Evolutionary conservation across 2,888 invertebrate genomes (phyloP).

Genomic region (Oxyscelio sp.): DNA sequence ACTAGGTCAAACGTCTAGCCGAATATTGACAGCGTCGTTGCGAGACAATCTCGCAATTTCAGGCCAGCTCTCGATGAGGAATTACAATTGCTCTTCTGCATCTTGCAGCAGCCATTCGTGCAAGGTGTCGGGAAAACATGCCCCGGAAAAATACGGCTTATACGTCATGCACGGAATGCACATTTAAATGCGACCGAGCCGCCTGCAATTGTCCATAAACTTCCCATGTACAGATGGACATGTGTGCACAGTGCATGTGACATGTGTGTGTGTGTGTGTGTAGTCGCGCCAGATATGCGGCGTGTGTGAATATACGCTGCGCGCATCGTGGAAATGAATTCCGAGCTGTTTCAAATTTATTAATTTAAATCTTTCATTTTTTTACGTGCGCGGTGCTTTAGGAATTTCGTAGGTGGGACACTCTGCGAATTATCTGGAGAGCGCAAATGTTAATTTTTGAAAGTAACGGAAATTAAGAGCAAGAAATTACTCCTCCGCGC

Average conservation of each 20-base stretch:
- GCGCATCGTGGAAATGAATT: not conserved
- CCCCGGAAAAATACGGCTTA: slow-evolving; percentile 8
- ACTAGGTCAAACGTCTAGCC: slow-evolving; percentile 55
- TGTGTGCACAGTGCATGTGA: not conserved
- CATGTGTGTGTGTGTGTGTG: not conserved
- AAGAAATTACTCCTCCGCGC: too few species aligned
- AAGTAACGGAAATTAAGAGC: too few species aligned
- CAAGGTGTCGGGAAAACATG: slow-evolving; percentile 25
- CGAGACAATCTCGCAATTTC: slow-evolving; percentile 35
- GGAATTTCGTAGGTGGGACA: too few species aligned
- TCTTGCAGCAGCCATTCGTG: slow-evolving; percentile 19
- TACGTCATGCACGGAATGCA: slow-evolving; percentile 33
- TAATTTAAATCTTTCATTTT: not conserved
- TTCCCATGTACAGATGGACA: not conserved
- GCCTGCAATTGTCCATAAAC: not conserved
- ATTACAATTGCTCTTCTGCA: slow-evolving; percentile 44
- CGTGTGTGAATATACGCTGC: not conserved
- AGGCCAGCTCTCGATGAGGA: slow-evolving; percentile 12
- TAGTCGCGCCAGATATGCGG: not conserved
- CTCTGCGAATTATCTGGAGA: too few species aligned
- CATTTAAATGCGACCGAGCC: slow-evolving; percentile 24
- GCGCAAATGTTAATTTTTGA: too few species aligned
- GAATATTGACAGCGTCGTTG: slow-evolving; percentile 54
- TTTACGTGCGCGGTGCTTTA: too few species aligned
- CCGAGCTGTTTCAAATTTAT: not conserved